These are phyloP conservation scores for Leptoclinus maculatus DNA, from an alignment of 2,797 vertebrate species.

Conservation along the genomic window DNA sequence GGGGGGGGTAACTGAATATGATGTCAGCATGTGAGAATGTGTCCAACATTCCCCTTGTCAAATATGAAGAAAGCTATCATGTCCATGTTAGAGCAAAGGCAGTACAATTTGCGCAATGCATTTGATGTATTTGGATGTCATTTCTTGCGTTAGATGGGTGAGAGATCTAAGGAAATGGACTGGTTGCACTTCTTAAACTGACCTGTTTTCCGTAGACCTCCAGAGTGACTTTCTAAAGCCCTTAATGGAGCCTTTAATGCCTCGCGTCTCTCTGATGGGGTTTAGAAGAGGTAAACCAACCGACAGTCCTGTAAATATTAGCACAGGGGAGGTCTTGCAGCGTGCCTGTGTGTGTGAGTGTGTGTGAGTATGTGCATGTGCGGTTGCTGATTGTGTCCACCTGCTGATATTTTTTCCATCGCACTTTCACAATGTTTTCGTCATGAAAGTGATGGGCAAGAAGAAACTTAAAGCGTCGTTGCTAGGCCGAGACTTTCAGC, in stretches of 20 bases:
- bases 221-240: slow-evolving; percentile 52
- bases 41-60: not conserved
- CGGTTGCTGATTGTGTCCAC: slow-evolving; percentile 48
- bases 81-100: not conserved
- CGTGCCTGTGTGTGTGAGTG: slow-evolving; percentile 35
- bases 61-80: not conserved
- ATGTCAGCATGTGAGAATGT: not conserved
- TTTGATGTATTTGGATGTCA: slow-evolving; percentile 7
- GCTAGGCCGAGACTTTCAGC: slow-evolving; percentile 26
- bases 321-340: slow-evolving; percentile 33
- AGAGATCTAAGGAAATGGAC: slow-evolving; percentile 17
- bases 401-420: slow-evolving; percentile 50
- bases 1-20: not conserved
- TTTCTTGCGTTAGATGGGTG: slow-evolving; percentile 14
- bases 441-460: slow-evolving; percentile 23
- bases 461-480: slow-evolving; percentile 24
- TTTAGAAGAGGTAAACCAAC: slow-evolving; percentile 63
- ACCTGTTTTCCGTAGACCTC: slow-evolving; percentile 44
- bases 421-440: slow-evolving; percentile 31
- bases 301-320: slow-evolving; percentile 75
- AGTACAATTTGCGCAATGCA: not conserved
- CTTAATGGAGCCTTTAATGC: slow-evolving; percentile 72
- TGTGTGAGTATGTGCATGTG: slow-evolving; percentile 34
- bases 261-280: slow-evolving; percentile 48
- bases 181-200: slow-evolving; percentile 41